These are phyloP conservation scores for Drosophila crucigera DNA, from an alignment of 2,888 invertebrate genomes.

Conservation along the genomic window DNA sequence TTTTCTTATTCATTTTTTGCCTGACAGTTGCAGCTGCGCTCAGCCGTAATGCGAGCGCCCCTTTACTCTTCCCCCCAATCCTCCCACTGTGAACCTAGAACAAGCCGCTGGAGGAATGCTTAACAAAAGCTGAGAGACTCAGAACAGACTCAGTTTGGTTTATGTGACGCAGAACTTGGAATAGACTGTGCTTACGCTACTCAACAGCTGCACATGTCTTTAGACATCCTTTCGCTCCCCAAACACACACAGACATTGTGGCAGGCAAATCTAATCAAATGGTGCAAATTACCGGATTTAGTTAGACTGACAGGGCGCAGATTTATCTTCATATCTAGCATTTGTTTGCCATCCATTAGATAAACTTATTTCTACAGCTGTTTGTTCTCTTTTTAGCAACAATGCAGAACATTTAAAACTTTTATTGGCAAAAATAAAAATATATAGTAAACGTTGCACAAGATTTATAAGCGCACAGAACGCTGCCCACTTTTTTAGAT, in stretches of 20 bases:
- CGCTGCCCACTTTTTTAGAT: neutral
- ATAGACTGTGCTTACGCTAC: constrained; percentile 17
- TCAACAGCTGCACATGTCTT: constrained; percentile 16
- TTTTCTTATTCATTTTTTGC: constrained; percentile 20
- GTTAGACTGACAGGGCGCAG: constrained; percentile 35
- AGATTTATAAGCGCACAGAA: constrained; percentile 20
- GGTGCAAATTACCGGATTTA: constrained; percentile 58
- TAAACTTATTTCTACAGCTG: constrained; percentile 15
- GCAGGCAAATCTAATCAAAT: constrained; percentile 46
- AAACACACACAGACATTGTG: neutral
- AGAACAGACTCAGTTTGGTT: neutral
- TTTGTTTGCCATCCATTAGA: constrained; percentile 31
- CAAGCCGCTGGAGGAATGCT: constrained; percentile 1
- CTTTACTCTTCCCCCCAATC: neutral
- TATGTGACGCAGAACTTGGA: neutral
- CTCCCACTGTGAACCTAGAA: neutral
- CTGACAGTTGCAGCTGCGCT: constrained; percentile 59
- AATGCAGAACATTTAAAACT: constrained; percentile 26
- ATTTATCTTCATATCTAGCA: constrained; percentile 50
- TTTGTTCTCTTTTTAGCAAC: constrained; percentile 23
- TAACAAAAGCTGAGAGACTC: constrained; percentile 3
- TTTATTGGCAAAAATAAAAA: neutral
- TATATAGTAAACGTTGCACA: constrained; percentile 14
- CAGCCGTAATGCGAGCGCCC: constrained; percentile 35
- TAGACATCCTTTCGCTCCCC: neutral